Evolutionary conservation across 2,888 invertebrate species (phyloP).

Genomic region (Melanchra persicariae): DNA sequence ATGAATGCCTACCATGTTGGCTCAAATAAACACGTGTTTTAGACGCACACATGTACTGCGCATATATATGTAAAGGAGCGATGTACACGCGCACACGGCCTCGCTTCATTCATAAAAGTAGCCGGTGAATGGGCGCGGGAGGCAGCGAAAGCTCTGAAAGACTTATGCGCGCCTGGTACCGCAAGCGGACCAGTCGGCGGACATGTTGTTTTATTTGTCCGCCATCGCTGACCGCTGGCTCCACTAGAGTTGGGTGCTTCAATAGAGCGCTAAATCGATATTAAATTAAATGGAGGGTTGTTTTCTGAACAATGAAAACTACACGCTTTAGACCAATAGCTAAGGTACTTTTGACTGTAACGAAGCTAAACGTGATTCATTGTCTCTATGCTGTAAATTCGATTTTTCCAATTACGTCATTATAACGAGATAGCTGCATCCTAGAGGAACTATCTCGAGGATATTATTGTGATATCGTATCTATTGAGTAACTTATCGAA

Average conservation of each 20-base stretch:
- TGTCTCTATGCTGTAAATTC: not conserved
- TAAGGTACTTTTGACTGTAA: not conserved
- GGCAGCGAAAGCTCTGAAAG: conserved; percentile 81
- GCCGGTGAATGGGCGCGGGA: conserved; percentile 77
- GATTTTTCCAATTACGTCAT: conserved; percentile 9
- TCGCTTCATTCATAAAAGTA: conserved; percentile 79
- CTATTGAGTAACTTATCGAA: conserved; percentile 7
- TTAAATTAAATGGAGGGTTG: not conserved
- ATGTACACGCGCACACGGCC: conserved; percentile 77
- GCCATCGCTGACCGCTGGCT: conserved; percentile 55
- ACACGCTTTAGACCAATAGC: not conserved
- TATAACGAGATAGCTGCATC: conserved; percentile 3
- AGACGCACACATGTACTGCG: conserved; percentile 70
- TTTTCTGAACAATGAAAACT: not conserved
- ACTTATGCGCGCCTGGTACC: conserved; percentile 85
- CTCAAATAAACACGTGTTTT: conserved; percentile 86
- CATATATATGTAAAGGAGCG: conserved; percentile 39
- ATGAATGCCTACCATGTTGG: conserved; percentile 88
- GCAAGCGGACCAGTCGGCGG: conserved; percentile 81
- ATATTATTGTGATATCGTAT: not conserved
- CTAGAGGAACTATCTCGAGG: not conserved
- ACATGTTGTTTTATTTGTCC: conserved; percentile 84
- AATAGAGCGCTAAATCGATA: not conserved
- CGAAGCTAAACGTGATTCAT: not conserved
- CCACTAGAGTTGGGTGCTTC: conserved; percentile 25